Conservation (phyloP, 92 coral and sea anemone species). For the Desmophyllum pertusum region DNA sequence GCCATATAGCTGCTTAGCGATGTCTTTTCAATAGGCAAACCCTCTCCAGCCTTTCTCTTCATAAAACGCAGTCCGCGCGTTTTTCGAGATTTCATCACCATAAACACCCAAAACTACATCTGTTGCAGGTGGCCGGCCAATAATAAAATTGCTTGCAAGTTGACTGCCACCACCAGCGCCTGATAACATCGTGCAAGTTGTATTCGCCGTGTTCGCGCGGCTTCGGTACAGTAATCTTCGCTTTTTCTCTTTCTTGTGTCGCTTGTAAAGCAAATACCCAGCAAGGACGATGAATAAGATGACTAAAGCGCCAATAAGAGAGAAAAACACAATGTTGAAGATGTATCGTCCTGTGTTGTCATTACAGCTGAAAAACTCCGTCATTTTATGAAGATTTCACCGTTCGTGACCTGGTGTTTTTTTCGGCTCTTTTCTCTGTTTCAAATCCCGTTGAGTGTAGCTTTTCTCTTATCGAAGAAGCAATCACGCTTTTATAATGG, state of each 20-base stretch:
- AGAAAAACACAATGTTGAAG: slow-evolving; percentile 60
- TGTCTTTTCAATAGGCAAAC: slow-evolving; percentile 44
- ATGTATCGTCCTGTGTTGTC: slow-evolving; percentile 51
- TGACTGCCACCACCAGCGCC: slow-evolving; percentile 16
- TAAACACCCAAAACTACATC: slow-evolving; percentile 66
- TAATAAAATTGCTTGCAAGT: slow-evolving; percentile 39
- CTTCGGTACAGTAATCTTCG: slow-evolving; percentile 25
- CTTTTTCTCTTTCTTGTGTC: slow-evolving; percentile 41
- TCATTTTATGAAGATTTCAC: slow-evolving; percentile 29
- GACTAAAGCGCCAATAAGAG: slow-evolving; percentile 49
- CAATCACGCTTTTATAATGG: slow-evolving; percentile 15
- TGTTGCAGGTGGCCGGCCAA: slow-evolving; percentile 63
- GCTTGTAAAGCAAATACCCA: slow-evolving; percentile 36
- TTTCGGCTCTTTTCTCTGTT: not conserved
- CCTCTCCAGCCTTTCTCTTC: slow-evolving; percentile 69
- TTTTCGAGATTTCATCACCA: slow-evolving; percentile 56
- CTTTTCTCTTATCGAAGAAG: slow-evolving; percentile 1
- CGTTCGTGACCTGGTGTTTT: not conserved
- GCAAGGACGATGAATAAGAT: slow-evolving; percentile 40
- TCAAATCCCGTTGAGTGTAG: not conserved
- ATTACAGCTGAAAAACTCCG: slow-evolving; percentile 40
- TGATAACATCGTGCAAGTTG: slow-evolving; percentile 33
- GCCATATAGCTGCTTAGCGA: not conserved
- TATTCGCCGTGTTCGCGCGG: slow-evolving; percentile 41
- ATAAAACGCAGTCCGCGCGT: slow-evolving; percentile 59